Evolutionary conservation across 2,888 invertebrate species (phyloP).

Genomic region (Sussaba pulchella): DNA sequence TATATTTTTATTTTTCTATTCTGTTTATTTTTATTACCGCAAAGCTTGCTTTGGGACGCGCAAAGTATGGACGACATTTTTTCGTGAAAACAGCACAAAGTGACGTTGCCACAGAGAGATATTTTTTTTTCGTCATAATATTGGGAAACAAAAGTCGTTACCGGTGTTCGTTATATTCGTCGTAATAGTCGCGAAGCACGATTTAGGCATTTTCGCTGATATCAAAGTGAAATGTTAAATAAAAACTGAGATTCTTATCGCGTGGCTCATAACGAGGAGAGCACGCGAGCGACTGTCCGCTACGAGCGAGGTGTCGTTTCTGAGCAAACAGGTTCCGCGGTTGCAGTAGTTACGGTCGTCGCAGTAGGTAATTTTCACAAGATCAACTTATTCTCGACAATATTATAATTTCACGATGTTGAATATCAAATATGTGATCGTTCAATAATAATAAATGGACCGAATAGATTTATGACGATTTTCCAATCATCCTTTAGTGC

Average conservation of each 20-base stretch:
- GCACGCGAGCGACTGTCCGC: constrained; percentile 40
- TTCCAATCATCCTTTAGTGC: too few species aligned
- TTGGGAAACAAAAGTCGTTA: not conserved
- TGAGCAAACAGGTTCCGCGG: constrained; percentile 12
- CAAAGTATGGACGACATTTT: not conserved
- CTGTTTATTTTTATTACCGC: not conserved
- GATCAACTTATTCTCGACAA: constrained; percentile 4
- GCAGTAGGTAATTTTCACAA: not conserved
- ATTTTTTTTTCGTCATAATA: too few species aligned
- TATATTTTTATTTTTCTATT: not conserved
- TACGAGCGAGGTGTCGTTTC: not conserved
- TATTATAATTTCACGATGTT: not conserved
- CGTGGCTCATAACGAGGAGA: constrained; percentile 39
- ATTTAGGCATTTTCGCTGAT: constrained; percentile 13
- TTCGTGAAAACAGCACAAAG: not conserved
- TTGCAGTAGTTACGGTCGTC: not conserved
- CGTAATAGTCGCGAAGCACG: constrained; percentile 23
- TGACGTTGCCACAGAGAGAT: not conserved
- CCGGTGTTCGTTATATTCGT: not conserved
- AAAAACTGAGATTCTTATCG: constrained; percentile 47
- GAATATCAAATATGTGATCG: not conserved
- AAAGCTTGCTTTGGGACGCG: not conserved
- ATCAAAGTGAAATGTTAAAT: constrained; percentile 46
- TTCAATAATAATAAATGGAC: not conserved
- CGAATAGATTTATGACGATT: not conserved